Evolutionary conservation across 2,888 invertebrate species (phyloP), one percentile per base, ranked within the genome.

Genomic region (Gymnocheta viridis): DNA sequence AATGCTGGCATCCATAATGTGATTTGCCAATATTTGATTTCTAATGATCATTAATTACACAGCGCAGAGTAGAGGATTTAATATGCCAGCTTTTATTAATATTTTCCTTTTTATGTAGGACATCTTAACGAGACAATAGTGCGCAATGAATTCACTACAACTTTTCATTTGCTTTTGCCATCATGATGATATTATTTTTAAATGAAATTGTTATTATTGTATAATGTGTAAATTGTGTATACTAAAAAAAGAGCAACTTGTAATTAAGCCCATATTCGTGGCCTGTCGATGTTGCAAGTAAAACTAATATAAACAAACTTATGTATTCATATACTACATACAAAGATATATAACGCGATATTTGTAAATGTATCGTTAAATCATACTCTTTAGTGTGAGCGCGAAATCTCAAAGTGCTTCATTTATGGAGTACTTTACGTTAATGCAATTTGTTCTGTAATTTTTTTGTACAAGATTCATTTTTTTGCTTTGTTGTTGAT

Each of bases 361-460:
- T 66, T 72, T 72, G 47, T 66, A 32, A 58, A 64, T 62, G 38
- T 74, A 27, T 64, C 56, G 69, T 38, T 62, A 60, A 74, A 54
- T 81, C 35, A 60, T 69, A 35, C n/a, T 35, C 29, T 27, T 49
- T 29, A 29, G 44, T 77, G 54, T 77, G 67, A 69, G 58, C 41
- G 73, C 72, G 41, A 62, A 69, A 64, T 67, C 49, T 47, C 66
- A 81, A 78, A 77, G 73, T 64, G 54, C 73, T 84, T 81, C 84
- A 81, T 78, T 84, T 81, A 73, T 69, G 41, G 58, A 81, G 81
- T 81, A 84, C 83, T 84, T 84, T 84, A 81, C 77, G 32, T 77
- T 84, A 78, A 81, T 81, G 84, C 81, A 84, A 84, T 84, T 84
- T 84, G 77, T 62, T 73, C 62, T 32, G 77, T 73, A 84, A 76